These are phyloP conservation scores for Apantesis nais DNA, from an alignment of 2,888 invertebrate genomes.

Conservation along the genomic window DNA sequence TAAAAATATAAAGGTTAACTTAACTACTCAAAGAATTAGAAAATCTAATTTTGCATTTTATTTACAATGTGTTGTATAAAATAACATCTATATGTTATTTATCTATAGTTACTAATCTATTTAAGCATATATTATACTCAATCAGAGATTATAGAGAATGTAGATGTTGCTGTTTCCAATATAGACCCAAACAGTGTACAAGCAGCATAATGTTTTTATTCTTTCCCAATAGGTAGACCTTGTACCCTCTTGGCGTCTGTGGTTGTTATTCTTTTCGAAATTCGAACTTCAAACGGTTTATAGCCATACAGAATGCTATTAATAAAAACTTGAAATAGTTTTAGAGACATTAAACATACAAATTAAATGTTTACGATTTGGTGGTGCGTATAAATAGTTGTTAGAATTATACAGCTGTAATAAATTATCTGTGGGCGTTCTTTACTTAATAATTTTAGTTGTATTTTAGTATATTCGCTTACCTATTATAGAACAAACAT, in stretches of 20 bases:
- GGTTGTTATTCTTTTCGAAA: neutral
- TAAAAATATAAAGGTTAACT: neutral
- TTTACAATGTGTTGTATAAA: neutral
- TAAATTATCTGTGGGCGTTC: conserved; percentile 34
- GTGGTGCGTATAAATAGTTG: conserved; percentile 28
- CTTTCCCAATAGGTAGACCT: too few species aligned
- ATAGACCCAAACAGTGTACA: neutral
- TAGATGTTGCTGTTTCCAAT: neutral
- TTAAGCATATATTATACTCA: conserved; percentile 1
- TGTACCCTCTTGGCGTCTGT: neutral
- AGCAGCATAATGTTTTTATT: neutral
- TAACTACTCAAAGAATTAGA: neutral
- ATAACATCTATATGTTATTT: neutral
- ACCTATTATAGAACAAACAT: conserved; percentile 46
- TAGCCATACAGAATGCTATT: conserved; percentile 14
- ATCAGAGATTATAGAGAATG: too few species aligned
- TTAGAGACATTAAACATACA: conserved; percentile 19
- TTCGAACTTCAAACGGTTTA: neutral
- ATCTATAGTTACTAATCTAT: too few species aligned
- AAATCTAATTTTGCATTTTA: neutral
- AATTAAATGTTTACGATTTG: conserved; percentile 13
- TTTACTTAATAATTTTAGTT: conserved; percentile 44
- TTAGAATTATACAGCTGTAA: conserved; percentile 25
- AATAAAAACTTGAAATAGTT: conserved; percentile 12
- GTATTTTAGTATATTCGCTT: conserved; percentile 43